phyloP scores from a whole-genome alignment of 1,140 invertebrate genomes.

The Amphibalanus amphitrite region DNA sequence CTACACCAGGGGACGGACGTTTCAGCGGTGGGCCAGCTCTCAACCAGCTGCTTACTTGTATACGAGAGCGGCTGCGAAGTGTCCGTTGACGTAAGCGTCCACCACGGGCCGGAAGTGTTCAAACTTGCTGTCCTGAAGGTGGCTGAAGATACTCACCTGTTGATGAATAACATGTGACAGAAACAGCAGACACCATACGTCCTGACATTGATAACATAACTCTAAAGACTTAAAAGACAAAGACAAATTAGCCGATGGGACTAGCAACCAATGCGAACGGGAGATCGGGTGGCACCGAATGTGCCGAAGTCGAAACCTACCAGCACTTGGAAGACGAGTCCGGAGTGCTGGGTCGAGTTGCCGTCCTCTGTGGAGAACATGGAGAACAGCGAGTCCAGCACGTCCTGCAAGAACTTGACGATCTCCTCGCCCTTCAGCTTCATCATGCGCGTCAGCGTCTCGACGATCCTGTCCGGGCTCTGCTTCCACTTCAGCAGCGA shows the following conservation, averaged over 20 bases:
- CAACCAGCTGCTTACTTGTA: conserved; percentile 53
- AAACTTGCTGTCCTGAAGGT: conserved; percentile 80
- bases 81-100: conserved; percentile 84
- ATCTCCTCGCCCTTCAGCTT: conserved; percentile 70
- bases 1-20: too few relatives aligned
- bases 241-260: too few relatives aligned
- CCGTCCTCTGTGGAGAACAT: conserved; percentile 89
- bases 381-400: conserved; percentile 81
- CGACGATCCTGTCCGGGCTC: conserved; percentile 64
- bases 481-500: conserved; percentile 79
- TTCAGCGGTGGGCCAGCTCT: conserved; percentile 6
- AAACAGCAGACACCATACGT: not conserved
- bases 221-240: too few relatives aligned
- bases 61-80: conserved; percentile 89
- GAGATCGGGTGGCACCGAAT: not conserved
- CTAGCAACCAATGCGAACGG: too few relatives aligned
- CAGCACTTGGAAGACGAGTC: conserved; percentile 55
- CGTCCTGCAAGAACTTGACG: conserved; percentile 92
- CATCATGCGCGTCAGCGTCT: conserved; percentile 60
- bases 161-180: conserved; percentile 7
- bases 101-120: conserved; percentile 89
- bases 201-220: conserved; percentile 4
- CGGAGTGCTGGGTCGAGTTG: conserved; percentile 55
- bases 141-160: conserved; percentile 74
- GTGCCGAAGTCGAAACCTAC: conserved; percentile 23